Percentiles rank a stretch among this genome's conserved stretches.
These are phyloP conservation scores for Boloria euphrosyne DNA, from an alignment of 2,888 invertebrate species.

Conservation along the genomic window DNA sequence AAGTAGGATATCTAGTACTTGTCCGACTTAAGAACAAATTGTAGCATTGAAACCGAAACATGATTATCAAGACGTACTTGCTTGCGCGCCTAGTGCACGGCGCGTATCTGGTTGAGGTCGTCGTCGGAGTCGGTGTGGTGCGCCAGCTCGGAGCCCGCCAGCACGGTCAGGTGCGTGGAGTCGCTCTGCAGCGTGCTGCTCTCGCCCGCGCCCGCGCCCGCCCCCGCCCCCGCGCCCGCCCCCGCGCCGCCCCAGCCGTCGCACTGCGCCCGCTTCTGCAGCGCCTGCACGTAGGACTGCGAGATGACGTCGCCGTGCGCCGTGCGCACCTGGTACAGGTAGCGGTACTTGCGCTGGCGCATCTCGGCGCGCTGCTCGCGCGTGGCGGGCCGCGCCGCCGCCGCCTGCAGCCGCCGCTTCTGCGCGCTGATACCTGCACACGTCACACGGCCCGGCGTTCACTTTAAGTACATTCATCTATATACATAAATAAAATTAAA, in stretches of 20 bases:
- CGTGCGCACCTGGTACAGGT: slow-evolving; percentile 93
- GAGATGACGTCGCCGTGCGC: slow-evolving; percentile 95
- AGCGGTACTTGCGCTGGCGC: slow-evolving; percentile 92
- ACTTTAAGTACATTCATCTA: too few species aligned
- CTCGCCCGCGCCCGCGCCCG: slow-evolving; percentile 85
- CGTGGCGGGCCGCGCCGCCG: slow-evolving; percentile 79
- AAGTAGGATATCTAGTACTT: too few species aligned
- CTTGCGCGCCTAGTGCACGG: slow-evolving; percentile 50
- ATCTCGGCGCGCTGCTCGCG: slow-evolving; percentile 90
- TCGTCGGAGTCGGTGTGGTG: slow-evolving; percentile 84
- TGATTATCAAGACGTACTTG: not conserved
- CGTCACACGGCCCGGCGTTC: not conserved
- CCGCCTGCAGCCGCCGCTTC: slow-evolving; percentile 68
- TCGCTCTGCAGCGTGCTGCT: slow-evolving; percentile 90
- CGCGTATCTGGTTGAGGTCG: slow-evolving; percentile 68
- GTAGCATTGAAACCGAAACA: not conserved
- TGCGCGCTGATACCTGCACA: slow-evolving; percentile 70
- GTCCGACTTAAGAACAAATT: too few species aligned
- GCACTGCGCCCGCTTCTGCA: slow-evolving; percentile 88
- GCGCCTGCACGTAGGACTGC: slow-evolving; percentile 91
- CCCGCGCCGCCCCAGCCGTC: slow-evolving; percentile 75
- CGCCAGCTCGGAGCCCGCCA: slow-evolving; percentile 85
- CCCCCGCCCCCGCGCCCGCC: slow-evolving; percentile 44
- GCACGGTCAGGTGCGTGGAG: slow-evolving; percentile 88
- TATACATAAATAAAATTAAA: too few species aligned